Percentiles rank a stretch among this genome's conserved stretches.
phyloP scores from a whole-genome alignment of 2,888 invertebrate species.

The Drosophila stalkeri region DNA sequence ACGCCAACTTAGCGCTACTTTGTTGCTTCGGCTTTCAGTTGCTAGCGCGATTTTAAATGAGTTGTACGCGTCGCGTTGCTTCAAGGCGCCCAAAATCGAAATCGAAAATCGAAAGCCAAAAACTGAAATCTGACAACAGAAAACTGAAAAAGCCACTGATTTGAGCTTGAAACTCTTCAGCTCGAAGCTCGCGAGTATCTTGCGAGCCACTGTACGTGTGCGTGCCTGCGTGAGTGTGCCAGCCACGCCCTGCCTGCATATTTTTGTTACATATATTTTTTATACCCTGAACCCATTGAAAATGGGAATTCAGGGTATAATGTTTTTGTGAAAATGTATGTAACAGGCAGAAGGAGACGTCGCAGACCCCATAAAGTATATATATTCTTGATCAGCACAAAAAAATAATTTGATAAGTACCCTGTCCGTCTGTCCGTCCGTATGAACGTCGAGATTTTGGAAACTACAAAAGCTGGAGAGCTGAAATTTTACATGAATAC shows the following conservation, averaged over 20 bases:
- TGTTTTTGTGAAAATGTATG: no score
- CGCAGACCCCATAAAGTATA: no score
- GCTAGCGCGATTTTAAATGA: constrained; percentile 85
- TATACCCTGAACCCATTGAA: no score
- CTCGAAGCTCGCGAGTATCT: constrained; percentile 26
- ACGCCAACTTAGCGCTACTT: constrained; percentile 76
- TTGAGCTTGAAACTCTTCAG: neutral
- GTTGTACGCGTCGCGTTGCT: constrained; percentile 75
- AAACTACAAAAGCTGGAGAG: no score
- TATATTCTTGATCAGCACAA: no score
- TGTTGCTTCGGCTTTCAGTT: constrained; percentile 83
- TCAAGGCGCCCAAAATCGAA: constrained; percentile 29
- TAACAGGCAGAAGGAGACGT: no score
- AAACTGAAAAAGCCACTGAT: neutral
- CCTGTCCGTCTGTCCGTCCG: no score
- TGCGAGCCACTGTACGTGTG: constrained; percentile 12
- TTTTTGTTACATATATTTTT: constrained; percentile 6
- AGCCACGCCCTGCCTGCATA: constrained; percentile 15
- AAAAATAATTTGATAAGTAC: no score
- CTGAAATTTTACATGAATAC: no score
- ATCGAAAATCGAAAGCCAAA: constrained; percentile 20
- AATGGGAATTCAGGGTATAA: no score
- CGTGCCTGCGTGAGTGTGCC: constrained; percentile 4
- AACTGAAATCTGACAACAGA: neutral
- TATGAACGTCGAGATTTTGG: no score